These are phyloP conservation scores for Nyctereutes procyonoides DNA, from an alignment of 2,113 vertebrate species.

Conservation along the genomic window DNA sequence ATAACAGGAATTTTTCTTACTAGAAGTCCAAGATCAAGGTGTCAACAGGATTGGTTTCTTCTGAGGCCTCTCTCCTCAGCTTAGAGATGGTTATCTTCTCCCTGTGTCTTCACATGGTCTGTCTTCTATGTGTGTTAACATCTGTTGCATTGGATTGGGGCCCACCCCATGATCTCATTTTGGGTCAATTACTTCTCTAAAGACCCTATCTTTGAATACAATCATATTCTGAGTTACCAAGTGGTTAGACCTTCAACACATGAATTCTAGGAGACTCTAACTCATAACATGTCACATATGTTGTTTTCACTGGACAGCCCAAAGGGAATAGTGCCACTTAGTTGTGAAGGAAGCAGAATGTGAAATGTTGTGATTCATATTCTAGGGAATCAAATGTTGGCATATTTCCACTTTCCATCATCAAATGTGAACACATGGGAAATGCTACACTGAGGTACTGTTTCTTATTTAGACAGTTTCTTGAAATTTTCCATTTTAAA, in stretches of 20 bases:
- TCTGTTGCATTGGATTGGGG: neutral
- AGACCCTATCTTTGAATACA: neutral
- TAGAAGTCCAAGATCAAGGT: neutral
- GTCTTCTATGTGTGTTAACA: neutral
- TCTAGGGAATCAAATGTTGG: constrained; percentile 14
- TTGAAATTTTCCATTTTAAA: constrained; percentile 19
- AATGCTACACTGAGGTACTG: neutral
- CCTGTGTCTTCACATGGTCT: neutral
- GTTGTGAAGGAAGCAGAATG: neutral
- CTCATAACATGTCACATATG: neutral
- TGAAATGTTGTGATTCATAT: neutral
- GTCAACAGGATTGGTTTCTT: neutral
- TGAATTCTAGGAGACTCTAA: neutral
- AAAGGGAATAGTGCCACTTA: neutral
- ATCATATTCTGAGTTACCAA: neutral
- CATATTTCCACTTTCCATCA: neutral
- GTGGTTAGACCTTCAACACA: neutral
- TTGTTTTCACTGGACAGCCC: neutral
- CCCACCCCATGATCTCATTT: neutral
- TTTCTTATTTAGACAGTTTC: neutral
- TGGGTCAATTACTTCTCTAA: neutral
- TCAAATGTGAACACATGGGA: neutral
- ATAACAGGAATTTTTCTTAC: neutral
- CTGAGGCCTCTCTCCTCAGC: neutral
- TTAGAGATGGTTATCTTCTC: neutral